These are phyloP conservation scores for Copsychus sechellarum DNA, from an alignment of 2,113 vertebrate genomes.

Conservation along the genomic window DNA sequence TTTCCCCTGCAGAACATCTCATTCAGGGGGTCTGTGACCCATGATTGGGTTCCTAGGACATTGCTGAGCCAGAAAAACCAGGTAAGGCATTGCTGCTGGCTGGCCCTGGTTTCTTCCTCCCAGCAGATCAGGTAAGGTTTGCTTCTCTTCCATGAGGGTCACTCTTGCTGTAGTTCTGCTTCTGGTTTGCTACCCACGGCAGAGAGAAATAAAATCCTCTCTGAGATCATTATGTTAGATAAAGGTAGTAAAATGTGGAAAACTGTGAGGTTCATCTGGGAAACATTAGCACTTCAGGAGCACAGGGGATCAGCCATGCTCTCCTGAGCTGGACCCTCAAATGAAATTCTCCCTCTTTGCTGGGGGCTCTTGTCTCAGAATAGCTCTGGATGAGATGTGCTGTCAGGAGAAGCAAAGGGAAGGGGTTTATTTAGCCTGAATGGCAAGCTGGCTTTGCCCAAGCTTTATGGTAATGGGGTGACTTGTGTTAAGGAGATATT, in stretches of 20 bases:
- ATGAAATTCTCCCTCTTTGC: not conserved
- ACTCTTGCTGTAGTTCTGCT: not conserved
- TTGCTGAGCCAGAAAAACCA: not conserved
- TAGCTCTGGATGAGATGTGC: not conserved
- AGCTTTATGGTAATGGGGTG: not conserved
- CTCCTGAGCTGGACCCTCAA: not conserved
- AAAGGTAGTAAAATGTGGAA: not conserved
- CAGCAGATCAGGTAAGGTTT: not conserved
- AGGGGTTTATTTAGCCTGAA: not conserved
- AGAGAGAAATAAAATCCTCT: not conserved
- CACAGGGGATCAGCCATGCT: not conserved
- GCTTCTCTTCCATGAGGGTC: not conserved
- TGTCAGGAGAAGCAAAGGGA: not conserved
- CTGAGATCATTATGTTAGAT: not conserved
- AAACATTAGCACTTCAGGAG: not conserved
- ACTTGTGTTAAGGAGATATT: not conserved
- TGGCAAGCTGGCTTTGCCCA: not conserved
- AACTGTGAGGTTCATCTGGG: not conserved
- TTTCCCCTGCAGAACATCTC: not conserved
- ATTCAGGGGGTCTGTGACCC: not conserved
- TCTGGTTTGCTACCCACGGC: not conserved
- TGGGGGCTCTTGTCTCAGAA: not conserved
- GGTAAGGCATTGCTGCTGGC: not conserved
- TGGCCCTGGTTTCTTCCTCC: not conserved
- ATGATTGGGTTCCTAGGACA: not conserved